Evolutionary conservation across 2,888 invertebrate species (phyloP), one percentile per base, ranked within the genome.

Genomic region (Argyresthia goedartella): DNA sequence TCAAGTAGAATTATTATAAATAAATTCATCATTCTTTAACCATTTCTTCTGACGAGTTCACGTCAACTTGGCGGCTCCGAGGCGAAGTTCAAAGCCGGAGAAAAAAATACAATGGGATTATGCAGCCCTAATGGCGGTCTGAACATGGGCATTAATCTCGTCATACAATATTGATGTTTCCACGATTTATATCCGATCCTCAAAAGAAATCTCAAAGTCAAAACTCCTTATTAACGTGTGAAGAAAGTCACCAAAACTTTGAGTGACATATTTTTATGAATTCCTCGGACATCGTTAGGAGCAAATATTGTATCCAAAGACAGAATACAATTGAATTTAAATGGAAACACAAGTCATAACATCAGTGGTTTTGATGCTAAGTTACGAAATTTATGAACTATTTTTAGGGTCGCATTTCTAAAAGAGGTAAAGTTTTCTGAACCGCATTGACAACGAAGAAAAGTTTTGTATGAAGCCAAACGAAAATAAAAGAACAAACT

Each of bases 111-210:
- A 85, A 85, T 84, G 72, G 82, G 65, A 78, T 85, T 84, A 82
- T 80, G 68, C 78, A 68, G 71, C 68, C 76, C 76, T 81, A 85
- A 82, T 85, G 85, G 82, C 69, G 74, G 65, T 56, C 75, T 75
- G 67, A 82, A 85, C 85, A 85, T 81, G 82, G 84, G 82, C 85
- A 85, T 86, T 85, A 79, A 84, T 80, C 76, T 78, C 76, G 63
- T 81, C 80, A 82, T 82, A 81, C 78, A 82, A 84, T 82, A 85
- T 85, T 84, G 81, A 85, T 82, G 84, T 78, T 70, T 71, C 67
- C 69, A 68, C 70, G 79, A 85, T 86, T 86, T 85, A 85, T 85
- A 63, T 79, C 75, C 71, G 63, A 62, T 70, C 73, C 69, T 73
- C 71, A 69, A 66, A 71, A 59, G 67, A 59, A 69, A 81, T 81